Base-by-base conservation (phyloP, 2,113 vertebrate genomes). In the Craseonycteris thonglongyai region DNA sequence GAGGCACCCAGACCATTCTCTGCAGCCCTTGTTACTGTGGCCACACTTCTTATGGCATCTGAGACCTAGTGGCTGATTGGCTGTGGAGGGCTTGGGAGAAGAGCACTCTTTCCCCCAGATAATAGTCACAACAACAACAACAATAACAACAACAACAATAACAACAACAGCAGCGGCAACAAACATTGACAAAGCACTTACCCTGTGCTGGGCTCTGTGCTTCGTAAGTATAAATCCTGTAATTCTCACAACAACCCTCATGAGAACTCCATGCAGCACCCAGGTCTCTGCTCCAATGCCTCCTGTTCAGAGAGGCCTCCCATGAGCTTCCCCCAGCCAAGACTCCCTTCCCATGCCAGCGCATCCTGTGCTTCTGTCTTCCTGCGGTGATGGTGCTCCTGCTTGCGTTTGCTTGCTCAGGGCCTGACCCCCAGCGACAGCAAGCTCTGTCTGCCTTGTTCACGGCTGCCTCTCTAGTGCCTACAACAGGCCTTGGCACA, bases 351-450 rank as follows among this genome's bases (percentile, higher is more conserved):
- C 33, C 6, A 26, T 58, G 45, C 30, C 26, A 9, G 30, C 15
- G 4, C 7, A 0, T 30, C 49, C 1, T 3, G 51, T 42, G 18
- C 38, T 54, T 24, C 5, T 1, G 4, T 10, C 71, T 9, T 68
- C 33, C 65, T 38, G 80, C 40, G 7, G 38, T 0, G 18, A 24
- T 49, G 35, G 5, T 45, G 19, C 24, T 22, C 30, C 5, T 22
- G 45, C 69, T 33, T 38, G 72, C 28, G 26, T 18, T 13, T 54
- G 45, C 54, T 19, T n/a, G 42, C 61, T 49, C 5, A 3, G 14
- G 1, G 47, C 58, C 68, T 22, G 49, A 38, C 13, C 45, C 47
- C 68, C 33, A 12, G 6, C 15, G 51, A 83, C 3, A 42, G 19
- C 15, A 2, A 40, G 24, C 28, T 69, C 61, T 24, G 59, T 54